Evolutionary conservation across 1,140 invertebrate species (phyloP), one percentile per base, ranked within the genome.

Genomic region (Rhyzopertha dominica): DNA sequence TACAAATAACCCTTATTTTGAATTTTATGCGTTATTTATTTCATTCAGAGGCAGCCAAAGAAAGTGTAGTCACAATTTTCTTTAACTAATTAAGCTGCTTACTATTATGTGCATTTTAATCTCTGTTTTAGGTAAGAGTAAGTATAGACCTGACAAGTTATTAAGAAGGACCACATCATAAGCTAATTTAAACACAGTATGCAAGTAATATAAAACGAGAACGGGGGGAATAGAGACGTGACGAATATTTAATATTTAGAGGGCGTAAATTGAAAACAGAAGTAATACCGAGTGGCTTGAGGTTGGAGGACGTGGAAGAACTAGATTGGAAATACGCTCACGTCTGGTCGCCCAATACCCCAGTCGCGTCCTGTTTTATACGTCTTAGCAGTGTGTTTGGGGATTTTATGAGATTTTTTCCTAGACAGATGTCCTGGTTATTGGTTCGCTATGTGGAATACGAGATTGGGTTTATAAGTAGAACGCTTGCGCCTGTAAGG

Each of bases 201-300:
- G n/a, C n/a, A n/a, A n/a, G n/a, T n/a, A n/a, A n/a, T 29, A 40
- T 28, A 28, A 28, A 40, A 14, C 38, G 31, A 40, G 38, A 40
- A 40, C 28, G 34, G 10, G 35, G 35, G 35, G 34, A 31, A 23
- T 8, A 18, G 9, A n/a, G 35, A 12, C 20, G 36, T 23, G 37
- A n/a, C 17, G 48, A 44, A 49, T 53, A 42, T 54, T 56, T 56
- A 56, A 56, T 56, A 56, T 56, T 56, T 56, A 45, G 45, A 23
- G 32, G 47, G 40, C 54, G 54, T 56, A 53, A 48, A 48, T 43
- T 56, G 54, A 45, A 56, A 56, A 56, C 54, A 56, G 46, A 56
- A 56, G 50, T 53, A 56, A 49, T 52, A 52, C 49, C 48, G 42
- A 53, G 49, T 44, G 44, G 42, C 51, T 47, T n/a, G n/a, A n/a